Base-by-base conservation (phyloP, 1,140 invertebrate species). In the Gonatopus flavifemur region DNA sequence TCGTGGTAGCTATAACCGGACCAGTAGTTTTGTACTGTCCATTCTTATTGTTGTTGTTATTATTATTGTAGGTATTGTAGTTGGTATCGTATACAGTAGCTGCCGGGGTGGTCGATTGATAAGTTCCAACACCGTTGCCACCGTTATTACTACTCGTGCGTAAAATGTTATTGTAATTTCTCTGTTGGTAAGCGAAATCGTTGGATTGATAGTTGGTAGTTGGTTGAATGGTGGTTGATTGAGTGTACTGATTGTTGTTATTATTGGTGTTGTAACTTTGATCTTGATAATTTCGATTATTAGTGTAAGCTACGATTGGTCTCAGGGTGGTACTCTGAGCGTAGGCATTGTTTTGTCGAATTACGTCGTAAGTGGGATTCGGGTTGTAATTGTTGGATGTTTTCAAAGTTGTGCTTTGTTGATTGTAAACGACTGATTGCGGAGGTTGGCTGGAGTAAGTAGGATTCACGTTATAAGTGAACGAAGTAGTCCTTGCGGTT, bases 161-260 rank as follows among this genome's bases (percentile, higher is more conserved):
- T 32, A 76, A 72, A 3, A 75, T 59, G 18, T 64, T 78, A 51
- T 67, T 77, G 33, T 75, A 74, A 45, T 49, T 74, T 30, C 62
- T 67, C 39, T 68, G 63, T n/a, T 76, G 71, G 15, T 67, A 72
- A 0, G 55, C 72, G 22, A 69, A 70, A 36, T 65, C 69, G 20
- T 32, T 67, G 0, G 57, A 37, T 33, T 67, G 69, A 39, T 72
- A 73, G 43, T 73, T 72, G 6, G 60, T 66, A 10, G 66, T 74
- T 5, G 74, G 64, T 7, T 66, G 57, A 7, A 56, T 22, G 1
- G 74, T 78, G 0, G 72, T 76, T 1, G 64, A 62, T 16, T 64
- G 62, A 0, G 54, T 52, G 28, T 60, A 69, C 22, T 73, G 66
- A 1, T 33, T 42, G 4, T 13, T 52, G 0, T 42, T 51, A n/a